phyloP scores from a whole-genome alignment of 2,113 vertebrate genomes.

The Gymnorhina tibicen region DNA sequence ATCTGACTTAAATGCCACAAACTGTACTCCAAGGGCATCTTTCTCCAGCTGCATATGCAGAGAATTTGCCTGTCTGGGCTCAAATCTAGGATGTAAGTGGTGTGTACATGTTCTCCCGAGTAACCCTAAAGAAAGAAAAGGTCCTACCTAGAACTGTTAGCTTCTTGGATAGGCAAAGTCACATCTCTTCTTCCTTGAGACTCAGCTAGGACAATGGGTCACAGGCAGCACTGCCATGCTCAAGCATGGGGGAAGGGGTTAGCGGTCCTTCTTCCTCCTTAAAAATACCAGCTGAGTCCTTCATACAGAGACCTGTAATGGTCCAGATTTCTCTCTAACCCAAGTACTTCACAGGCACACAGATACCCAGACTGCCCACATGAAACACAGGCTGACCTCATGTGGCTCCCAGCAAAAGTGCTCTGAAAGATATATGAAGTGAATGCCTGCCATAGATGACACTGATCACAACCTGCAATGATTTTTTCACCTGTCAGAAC shows the following conservation, averaged over 20 bases:
- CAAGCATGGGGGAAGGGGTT: neutral
- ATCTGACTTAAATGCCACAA: neutral
- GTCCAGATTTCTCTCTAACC: neutral
- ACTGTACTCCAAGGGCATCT: neutral
- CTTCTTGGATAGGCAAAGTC: neutral
- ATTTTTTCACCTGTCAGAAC: neutral
- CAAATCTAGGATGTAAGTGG: neutral
- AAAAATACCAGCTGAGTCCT: neutral
- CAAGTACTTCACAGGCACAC: neutral
- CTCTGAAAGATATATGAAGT: neutral
- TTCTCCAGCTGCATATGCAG: neutral
- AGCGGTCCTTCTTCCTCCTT: neutral
- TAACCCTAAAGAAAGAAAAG: neutral
- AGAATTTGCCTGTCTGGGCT: slow-evolving; percentile 35
- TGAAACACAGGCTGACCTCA: neutral
- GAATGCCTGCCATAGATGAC: neutral
- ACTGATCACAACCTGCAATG: neutral
- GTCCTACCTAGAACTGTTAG: neutral
- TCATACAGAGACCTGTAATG: neutral
- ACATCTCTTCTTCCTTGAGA: neutral
- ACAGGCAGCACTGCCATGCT: neutral
- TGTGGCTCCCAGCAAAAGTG: neutral
- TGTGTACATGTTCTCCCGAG: neutral
- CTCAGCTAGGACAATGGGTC: neutral
- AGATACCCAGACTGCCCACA: neutral